Percentiles rank a stretch among this genome's conserved stretches.
These are phyloP conservation scores for Synergus itoensis DNA, from an alignment of 2,888 invertebrate genomes.

Conservation along the genomic window DNA sequence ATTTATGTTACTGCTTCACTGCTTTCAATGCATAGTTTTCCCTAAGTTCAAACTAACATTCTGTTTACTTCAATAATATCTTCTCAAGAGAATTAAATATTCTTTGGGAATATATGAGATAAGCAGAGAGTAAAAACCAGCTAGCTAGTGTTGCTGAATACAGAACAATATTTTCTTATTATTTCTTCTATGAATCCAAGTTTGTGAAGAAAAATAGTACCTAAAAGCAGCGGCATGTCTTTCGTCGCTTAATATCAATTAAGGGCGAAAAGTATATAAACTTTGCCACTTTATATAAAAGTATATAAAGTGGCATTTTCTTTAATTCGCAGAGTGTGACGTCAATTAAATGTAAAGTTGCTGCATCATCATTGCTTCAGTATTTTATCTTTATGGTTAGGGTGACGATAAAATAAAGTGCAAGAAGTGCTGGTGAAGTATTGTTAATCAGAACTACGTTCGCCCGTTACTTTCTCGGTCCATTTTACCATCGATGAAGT, in stretches of 20 bases:
- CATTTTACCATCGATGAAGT: slow-evolving; percentile 14
- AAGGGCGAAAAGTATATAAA: neutral
- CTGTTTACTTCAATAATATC: neutral
- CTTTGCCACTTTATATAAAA: too few relatives aligned
- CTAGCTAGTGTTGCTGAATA: neutral
- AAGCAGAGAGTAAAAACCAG: too few relatives aligned
- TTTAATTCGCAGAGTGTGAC: slow-evolving; percentile 38
- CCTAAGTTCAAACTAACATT: neutral
- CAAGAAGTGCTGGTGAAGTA: slow-evolving; percentile 19
- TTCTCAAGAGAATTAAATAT: neutral
- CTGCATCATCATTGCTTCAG: slow-evolving; percentile 28
- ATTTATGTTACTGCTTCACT: neutral
- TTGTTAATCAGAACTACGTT: slow-evolving; percentile 35
- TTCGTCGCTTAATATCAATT: slow-evolving; percentile 8
- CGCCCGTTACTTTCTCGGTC: neutral
- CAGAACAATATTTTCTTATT: neutral
- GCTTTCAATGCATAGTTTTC: neutral
- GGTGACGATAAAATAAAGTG: slow-evolving; percentile 16
- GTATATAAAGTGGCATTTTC: neutral
- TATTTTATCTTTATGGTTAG: slow-evolving; percentile 34
- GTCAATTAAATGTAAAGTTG: slow-evolving; percentile 25
- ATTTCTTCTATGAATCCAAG: neutral
- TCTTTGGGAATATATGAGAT: too few relatives aligned
- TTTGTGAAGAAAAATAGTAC: neutral
- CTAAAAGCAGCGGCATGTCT: slow-evolving; percentile 23